phyloP scores from a whole-genome alignment of 1,140 invertebrate genomes.

The Megalonaias nervosa region DNA sequence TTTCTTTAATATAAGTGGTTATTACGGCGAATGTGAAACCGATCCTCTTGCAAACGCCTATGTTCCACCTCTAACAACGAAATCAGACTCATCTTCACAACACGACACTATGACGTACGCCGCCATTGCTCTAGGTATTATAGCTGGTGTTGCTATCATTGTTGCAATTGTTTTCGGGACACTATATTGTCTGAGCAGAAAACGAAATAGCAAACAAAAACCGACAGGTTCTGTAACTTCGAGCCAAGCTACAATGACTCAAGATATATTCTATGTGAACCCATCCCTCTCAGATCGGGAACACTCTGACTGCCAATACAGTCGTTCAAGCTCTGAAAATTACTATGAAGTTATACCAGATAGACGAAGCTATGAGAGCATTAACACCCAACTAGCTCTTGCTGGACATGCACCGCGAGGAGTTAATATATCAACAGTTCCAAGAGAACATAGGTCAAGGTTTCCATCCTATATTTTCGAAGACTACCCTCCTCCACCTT shows the following conservation, averaged over 20 bases:
- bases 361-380: conserved; percentile 65
- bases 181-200: conserved; percentile 54
- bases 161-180: conserved; percentile 56
- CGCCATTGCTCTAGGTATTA: conserved; percentile 57
- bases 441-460: conserved; percentile 38
- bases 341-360: conserved; percentile 68
- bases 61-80: conserved; percentile 39
- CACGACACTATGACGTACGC: conserved; percentile 38
- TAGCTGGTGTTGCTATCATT: conserved; percentile 59
- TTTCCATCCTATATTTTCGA: conserved; percentile 59
- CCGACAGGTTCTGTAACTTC: conserved; percentile 62
- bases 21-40: conserved; percentile 62
- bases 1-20: conserved; percentile 64
- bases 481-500: conserved; percentile 64
- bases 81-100: conserved; percentile 18
- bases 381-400: conserved; percentile 57
- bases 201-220: conserved; percentile 51
- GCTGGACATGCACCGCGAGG: conserved; percentile 41
- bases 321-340: conserved; percentile 65
- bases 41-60: conserved; percentile 58
- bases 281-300: conserved; percentile 63
- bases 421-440: conserved; percentile 28
- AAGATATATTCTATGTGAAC: conserved; percentile 68
- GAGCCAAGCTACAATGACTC: conserved; percentile 67
- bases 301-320: conserved; percentile 56